These are phyloP conservation scores for Ptiloglossa arizonensis DNA, from an alignment of 1,140 invertebrate genomes.

Conservation along the genomic window DNA sequence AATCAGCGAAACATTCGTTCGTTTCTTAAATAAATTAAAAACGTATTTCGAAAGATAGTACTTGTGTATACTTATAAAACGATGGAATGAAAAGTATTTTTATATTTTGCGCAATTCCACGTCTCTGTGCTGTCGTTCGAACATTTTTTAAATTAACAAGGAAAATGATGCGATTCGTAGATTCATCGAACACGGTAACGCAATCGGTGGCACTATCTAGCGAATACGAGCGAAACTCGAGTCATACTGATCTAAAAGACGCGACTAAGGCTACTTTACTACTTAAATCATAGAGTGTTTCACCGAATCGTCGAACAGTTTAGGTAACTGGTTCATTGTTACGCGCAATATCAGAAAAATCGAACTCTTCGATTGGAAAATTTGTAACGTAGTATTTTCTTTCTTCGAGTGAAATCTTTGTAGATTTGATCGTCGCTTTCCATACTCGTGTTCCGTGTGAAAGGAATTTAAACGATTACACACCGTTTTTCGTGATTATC, in stretches of 20 bases:
- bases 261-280: conserved; percentile 9
- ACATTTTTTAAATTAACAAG: background rate
- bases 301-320: too few species aligned
- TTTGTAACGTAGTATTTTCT: too few species aligned
- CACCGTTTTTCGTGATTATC: conserved; percentile 26
- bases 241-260: background rate
- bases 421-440: too few species aligned
- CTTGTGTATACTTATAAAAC: too few species aligned
- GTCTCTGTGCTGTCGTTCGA: background rate
- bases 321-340: too few species aligned
- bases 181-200: background rate
- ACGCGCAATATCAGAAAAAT: too few species aligned
- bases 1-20: too few species aligned
- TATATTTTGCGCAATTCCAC: background rate
- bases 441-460: background rate
- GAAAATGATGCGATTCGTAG: background rate
- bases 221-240: conserved; percentile 4
- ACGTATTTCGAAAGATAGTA: too few species aligned
- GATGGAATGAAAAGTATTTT: too few species aligned
- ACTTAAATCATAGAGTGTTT: conserved; percentile 13
- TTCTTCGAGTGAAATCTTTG: too few species aligned
- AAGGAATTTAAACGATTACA: background rate
- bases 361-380: too few species aligned
- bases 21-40: too few species aligned
- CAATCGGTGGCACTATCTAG: conserved; percentile 22